Evolutionary conservation across 2,888 invertebrate species (phyloP).

Genomic region (Stenotaenia linearis): DNA sequence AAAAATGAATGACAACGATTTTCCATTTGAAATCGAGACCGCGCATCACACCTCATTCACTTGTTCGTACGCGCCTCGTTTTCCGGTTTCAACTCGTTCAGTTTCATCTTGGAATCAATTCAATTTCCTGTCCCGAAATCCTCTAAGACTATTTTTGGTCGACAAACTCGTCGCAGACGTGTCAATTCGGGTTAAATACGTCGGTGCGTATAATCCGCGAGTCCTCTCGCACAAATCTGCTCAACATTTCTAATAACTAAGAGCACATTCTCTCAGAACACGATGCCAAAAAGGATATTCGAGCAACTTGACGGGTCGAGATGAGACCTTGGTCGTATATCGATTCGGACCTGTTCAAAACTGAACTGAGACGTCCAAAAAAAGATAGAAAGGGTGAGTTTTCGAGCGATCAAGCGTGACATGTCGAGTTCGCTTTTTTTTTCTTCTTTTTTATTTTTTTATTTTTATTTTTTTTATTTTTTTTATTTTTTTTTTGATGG

Average conservation of each 20-base stretch:
- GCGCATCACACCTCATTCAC: not conserved
- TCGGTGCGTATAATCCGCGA: not conserved
- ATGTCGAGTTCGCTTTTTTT: not conserved
- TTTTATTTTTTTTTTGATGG: not conserved
- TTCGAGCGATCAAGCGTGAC: not conserved
- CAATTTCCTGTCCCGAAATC: not conserved
- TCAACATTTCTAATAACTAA: not conserved
- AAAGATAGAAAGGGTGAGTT: not conserved
- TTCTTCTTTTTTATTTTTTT: not conserved
- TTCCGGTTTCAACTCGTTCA: not conserved
- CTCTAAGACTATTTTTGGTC: not conserved
- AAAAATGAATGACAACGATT: not conserved
- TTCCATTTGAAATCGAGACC: not conserved
- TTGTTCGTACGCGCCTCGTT: not conserved
- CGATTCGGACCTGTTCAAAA: not conserved
- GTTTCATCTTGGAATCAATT: not conserved
- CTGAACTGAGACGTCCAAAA: not conserved
- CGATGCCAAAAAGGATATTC: not conserved
- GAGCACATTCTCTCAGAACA: not conserved
- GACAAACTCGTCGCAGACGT: not conserved
- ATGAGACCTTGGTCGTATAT: not conserved
- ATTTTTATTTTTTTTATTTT: not conserved
- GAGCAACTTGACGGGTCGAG: not conserved
- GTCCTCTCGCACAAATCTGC: not conserved
- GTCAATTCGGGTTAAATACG: not conserved